phyloP scores from a whole-genome alignment of 2,888 invertebrate species.

The Druceiella hillmani region DNA sequence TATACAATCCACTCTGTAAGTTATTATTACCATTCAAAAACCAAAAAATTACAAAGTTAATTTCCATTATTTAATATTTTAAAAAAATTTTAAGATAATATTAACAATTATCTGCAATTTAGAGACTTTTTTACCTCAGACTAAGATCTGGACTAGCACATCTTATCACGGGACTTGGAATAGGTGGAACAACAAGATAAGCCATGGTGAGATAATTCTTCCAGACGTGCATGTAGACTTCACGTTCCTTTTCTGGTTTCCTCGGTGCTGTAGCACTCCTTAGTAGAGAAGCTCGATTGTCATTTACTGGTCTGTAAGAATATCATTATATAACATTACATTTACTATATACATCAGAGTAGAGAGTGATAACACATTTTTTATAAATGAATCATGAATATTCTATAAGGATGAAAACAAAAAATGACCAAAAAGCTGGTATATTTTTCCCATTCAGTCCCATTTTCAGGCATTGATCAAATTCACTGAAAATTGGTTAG shows the following conservation, averaged over 20 bases:
- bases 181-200: constrained; percentile 91
- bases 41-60: not conserved
- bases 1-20: no score
- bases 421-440: no score
- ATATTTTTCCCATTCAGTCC: no score
- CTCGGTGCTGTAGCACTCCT: constrained; percentile 82
- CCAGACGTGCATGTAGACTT: constrained; percentile 95
- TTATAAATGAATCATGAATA: no score
- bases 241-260: constrained; percentile 89
- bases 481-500: no score
- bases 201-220: constrained; percentile 96
- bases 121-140: constrained; percentile 61
- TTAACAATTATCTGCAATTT: not conserved
- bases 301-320: constrained; percentile 79
- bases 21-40: constrained; percentile 1
- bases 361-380: no score
- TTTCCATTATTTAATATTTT: constrained; percentile 1
- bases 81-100: not conserved
- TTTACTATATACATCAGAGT: no score
- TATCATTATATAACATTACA: constrained; percentile 6
- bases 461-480: no score
- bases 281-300: constrained; percentile 91
- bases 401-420: no score
- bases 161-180: constrained; percentile 78
- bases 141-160: constrained; percentile 92